A percentile compares a stretch with the other conserved stretches of the same genome.
Evolutionary conservation across 2,797 vertebrate species (phyloP).

Genomic region (Sphenodon punctatus): DNA sequence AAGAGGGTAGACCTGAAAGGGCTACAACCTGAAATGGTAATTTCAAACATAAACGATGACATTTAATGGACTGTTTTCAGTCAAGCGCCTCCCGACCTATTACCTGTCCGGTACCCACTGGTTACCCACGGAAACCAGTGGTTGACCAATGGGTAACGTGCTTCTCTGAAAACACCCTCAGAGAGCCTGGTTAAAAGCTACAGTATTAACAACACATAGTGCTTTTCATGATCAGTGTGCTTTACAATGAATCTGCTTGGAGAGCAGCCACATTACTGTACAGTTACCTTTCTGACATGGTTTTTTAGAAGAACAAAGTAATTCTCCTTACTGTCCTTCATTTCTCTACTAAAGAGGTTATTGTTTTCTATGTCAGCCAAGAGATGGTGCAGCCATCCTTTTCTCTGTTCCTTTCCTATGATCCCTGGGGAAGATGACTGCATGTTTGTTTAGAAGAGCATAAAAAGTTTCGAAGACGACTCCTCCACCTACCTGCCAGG

Average conservation of each 20-base stretch:
- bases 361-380: conserved; percentile 41
- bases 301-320: conserved; percentile 6
- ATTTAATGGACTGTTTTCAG: too few species aligned
- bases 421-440: conserved; percentile 21
- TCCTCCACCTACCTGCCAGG: not conserved
- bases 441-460: not conserved
- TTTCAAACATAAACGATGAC: too few species aligned
- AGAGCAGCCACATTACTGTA: not conserved
- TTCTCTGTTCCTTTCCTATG: not conserved
- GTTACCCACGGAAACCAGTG: too few species aligned
- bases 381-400: conserved; percentile 66
- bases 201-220: conserved; percentile 22
- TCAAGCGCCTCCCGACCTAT: too few species aligned
- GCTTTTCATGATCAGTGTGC: conserved; percentile 1
- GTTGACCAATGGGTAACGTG: too few species aligned
- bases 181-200: too few species aligned
- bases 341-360: not conserved
- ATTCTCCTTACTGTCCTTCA: not conserved
- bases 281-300: conserved; percentile 38
- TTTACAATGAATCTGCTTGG: conserved; percentile 12
- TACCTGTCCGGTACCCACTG: too few species aligned
- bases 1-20: not conserved
- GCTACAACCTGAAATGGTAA: conserved; percentile 15
- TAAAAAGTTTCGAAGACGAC: not conserved
- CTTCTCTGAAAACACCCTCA: too few species aligned